These are phyloP conservation scores for Drosophila lutescens DNA, from an alignment of 2,888 invertebrate species.

Conservation along the genomic window DNA sequence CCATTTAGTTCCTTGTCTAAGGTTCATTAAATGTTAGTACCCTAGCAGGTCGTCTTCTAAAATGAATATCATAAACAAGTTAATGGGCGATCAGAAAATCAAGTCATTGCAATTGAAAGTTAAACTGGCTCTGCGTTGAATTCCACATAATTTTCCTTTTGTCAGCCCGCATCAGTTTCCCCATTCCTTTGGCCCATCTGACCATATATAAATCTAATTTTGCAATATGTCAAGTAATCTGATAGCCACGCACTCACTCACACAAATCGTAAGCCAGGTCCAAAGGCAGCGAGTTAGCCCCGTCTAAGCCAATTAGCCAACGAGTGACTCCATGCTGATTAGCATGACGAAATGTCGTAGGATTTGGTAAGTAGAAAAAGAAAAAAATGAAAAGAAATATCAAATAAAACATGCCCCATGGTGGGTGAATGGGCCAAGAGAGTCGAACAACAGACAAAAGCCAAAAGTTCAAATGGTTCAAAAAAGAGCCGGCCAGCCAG, in stretches of 20 bases:
- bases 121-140: neutral
- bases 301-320: conserved; percentile 50
- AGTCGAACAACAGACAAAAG: conserved; percentile 49
- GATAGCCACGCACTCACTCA: conserved; percentile 24
- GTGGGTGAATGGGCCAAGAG: conserved; percentile 32
- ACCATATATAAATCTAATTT: conserved; percentile 38
- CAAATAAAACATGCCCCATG: conserved; percentile 40
- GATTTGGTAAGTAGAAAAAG: conserved; percentile 52
- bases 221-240: conserved; percentile 45
- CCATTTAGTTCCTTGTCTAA: conserved; percentile 3
- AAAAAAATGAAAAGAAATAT: conserved; percentile 14
- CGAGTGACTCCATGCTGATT: conserved; percentile 63
- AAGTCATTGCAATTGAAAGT: neutral
- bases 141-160: conserved; percentile 6
- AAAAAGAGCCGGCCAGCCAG: conserved; percentile 40
- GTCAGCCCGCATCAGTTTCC: conserved; percentile 9
- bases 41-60: neutral
- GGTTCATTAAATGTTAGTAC: conserved; percentile 15
- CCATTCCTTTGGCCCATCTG: conserved; percentile 24
- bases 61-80: conserved; percentile 5
- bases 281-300: conserved; percentile 16
- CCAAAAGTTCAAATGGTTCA: conserved; percentile 71
- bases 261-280: conserved; percentile 21
- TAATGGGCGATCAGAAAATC: neutral
- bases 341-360: conserved; percentile 76